These are phyloP conservation scores for Cephus pygmeus DNA, from an alignment of 2,888 invertebrate species.

Conservation along the genomic window DNA sequence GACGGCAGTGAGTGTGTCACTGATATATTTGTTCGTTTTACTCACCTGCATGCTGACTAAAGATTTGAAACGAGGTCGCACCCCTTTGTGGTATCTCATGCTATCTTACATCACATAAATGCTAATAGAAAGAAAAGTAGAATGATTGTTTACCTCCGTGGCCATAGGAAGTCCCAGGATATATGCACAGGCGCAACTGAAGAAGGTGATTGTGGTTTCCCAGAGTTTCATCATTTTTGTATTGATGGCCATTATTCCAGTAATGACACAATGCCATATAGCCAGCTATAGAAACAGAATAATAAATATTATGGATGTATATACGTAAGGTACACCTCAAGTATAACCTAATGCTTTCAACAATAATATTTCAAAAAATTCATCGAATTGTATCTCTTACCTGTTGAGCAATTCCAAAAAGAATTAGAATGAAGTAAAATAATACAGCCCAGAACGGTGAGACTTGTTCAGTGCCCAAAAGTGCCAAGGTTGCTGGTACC, in stretches of 20 bases:
- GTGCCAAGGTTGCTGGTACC: constrained; percentile 86
- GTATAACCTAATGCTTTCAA: background rate
- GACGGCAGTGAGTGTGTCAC: background rate
- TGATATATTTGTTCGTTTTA: background rate
- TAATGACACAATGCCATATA: constrained; percentile 91
- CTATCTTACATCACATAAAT: background rate
- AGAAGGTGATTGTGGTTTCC: constrained; percentile 86
- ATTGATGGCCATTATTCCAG: constrained; percentile 84
- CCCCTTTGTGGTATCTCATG: background rate
- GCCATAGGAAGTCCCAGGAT: constrained; percentile 87
- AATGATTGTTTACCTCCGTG: constrained; percentile 76
- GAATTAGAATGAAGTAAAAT: constrained; percentile 85
- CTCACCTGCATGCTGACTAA: background rate
- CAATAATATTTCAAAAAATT: background rate
- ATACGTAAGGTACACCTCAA: background rate
- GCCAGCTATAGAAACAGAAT: constrained; percentile 70
- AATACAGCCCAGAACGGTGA: constrained; percentile 91
- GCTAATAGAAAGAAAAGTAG: background rate
- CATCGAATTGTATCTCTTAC: constrained; percentile 46
- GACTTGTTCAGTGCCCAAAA: constrained; percentile 78
- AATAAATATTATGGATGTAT: background rate
- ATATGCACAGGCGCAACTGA: constrained; percentile 85
- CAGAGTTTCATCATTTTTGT: constrained; percentile 78
- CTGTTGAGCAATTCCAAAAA: constrained; percentile 90
- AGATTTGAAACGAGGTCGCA: background rate